Conservation (phyloP, 2,888 invertebrate genomes). For the Coronaproctus castanopsis region DNA sequence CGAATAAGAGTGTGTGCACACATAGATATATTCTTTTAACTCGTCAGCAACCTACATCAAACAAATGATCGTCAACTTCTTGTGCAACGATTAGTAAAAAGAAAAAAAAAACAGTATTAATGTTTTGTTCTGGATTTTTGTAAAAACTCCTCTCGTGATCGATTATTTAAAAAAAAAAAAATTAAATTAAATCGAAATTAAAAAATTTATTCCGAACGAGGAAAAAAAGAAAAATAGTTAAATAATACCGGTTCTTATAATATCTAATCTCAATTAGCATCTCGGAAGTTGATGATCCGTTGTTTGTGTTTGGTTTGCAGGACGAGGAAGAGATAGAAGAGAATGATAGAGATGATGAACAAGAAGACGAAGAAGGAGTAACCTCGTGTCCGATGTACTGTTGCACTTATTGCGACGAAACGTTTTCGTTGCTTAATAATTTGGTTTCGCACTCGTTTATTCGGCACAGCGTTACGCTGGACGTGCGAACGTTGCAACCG, state of each 20-base stretch:
- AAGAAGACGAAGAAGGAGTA: too few species aligned
- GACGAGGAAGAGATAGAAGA: conserved; percentile 48
- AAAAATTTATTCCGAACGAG: too few species aligned
- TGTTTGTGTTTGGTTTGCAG: conserved; percentile 55
- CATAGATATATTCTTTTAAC: neutral
- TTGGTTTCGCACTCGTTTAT: conserved; percentile 32
- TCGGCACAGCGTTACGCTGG: conserved; percentile 71
- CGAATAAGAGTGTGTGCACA: too few species aligned
- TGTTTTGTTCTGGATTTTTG: conserved; percentile 1
- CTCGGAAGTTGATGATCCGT: conserved; percentile 16
- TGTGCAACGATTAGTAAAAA: conserved; percentile 26
- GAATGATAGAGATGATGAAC: conserved; percentile 52
- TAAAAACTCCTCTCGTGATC: neutral
- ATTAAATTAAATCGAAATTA: too few species aligned
- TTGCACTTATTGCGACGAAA: conserved; percentile 76
- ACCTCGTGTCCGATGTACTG: conserved; percentile 39
- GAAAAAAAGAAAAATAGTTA: too few species aligned
- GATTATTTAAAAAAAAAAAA: too few species aligned
- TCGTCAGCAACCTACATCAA: neutral
- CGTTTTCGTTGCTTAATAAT: conserved; percentile 78
- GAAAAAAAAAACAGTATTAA: neutral
- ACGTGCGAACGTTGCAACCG: conserved; percentile 28
- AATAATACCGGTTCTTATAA: too few species aligned
- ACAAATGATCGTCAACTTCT: conserved; percentile 51
- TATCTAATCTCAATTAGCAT: too few species aligned